phyloP scores from a whole-genome alignment of 2,797 vertebrate species.

The Pristis pectinata region DNA sequence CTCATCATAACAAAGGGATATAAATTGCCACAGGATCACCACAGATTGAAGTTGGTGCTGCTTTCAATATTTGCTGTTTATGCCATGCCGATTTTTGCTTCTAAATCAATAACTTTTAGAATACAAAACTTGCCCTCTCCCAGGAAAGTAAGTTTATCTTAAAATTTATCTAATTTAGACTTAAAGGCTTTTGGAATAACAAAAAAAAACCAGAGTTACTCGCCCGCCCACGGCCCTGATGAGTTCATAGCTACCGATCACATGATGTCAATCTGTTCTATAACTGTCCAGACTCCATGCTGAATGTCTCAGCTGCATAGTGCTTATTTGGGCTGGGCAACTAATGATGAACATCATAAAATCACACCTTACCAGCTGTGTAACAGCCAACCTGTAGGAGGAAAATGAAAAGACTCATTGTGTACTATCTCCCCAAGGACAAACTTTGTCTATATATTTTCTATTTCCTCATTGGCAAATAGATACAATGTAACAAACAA shows the following conservation, averaged over 20 bases:
- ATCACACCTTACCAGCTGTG: conserved; percentile 29
- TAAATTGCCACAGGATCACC: neutral
- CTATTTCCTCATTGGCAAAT: neutral
- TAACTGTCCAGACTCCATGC: neutral
- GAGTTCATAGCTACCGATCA: neutral
- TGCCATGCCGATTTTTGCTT: neutral
- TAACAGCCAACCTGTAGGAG: neutral
- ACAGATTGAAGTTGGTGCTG: neutral
- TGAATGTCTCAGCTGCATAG: neutral
- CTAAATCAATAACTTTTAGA: neutral
- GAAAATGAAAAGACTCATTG: neutral
- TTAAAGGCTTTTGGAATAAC: neutral
- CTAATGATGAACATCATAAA: conserved; percentile 29
- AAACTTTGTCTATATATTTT: neutral
- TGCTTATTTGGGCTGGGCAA: neutral
- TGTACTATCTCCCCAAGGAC: neutral
- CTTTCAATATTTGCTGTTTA: neutral
- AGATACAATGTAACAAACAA: neutral
- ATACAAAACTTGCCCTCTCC: neutral
- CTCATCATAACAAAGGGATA: neutral
- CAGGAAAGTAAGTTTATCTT: neutral
- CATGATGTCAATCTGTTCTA: neutral
- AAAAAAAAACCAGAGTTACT: neutral
- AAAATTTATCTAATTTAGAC: neutral
- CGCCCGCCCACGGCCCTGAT: neutral